Base-by-base conservation (phyloP, 2,888 invertebrate species). In the Ariolimax columbianus region DNA sequence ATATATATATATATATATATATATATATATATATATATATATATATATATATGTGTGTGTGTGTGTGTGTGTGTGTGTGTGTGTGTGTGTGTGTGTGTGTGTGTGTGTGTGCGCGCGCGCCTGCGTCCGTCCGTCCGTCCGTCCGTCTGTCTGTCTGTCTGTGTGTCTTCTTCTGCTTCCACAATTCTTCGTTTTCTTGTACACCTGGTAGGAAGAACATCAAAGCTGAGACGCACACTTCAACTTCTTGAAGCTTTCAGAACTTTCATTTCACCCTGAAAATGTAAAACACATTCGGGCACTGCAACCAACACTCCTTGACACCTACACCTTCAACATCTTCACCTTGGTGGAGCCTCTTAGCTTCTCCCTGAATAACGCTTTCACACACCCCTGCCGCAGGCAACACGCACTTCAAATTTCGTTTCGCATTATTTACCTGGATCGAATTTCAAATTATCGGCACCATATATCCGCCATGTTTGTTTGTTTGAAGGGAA, bases 341-440 rank as follows among this genome's bases (percentile, higher is more conserved):
- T 36, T 33, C 68, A 33, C 6, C 68, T 19, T 36, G 19, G 33
- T 33, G 17, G 33, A 68, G 17, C n/a, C 30, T 30, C 14, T 30
- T 14, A 66, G 3, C 30, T 11, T 36, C 36, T 36, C 6, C 68
- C 23, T n/a, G 30, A 26, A 59, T n/a, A 66, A n/a, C 66, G 9
- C 30, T 11, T 30, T 66, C n/a, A n/a, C 6, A 33, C 68, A 33
- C 47, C 70, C 36, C 6, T 40, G 78, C 78, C 63, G 40, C n/a
- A 1, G 70, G 80, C 70, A 43, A 47, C n/a, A 36, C n/a, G 68
- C 80, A 80, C 80, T 70, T 36, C 40, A 70, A 59, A 40, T 63
- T 78, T 78, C 78, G 78, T 78, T 63, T 63, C 78, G 40, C 55
- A 78, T 78, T 78, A 63, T 78, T 78, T 78, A 63, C 78, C 63